Base-by-base conservation (phyloP, 2,113 vertebrate genomes). In the Typhlomys cinereus region DNA sequence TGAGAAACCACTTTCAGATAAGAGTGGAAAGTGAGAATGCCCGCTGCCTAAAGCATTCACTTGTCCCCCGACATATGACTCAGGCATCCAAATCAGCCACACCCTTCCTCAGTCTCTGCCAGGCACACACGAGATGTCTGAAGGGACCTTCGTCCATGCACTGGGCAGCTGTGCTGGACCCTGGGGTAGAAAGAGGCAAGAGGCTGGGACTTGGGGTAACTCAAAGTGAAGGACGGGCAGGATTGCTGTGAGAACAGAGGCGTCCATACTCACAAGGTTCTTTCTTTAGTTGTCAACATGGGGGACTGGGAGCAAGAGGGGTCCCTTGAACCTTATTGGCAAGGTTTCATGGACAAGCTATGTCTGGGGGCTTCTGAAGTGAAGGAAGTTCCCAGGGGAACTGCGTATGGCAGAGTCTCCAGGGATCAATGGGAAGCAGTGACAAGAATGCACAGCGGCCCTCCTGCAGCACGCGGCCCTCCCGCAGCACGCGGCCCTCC, bases 61-160 rank as follows among this genome's bases (percentile, higher is more conserved):
- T 39, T 89, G 88, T 91, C 81, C 54, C 41, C 46, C 90, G 75
- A 91, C 70, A 84, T 83, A 91, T 54, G 50, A 71, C 0, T 25
- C 52, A 74, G 61, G 61, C 84, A 92, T 66, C 81, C 36, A 17
- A 71, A 67, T 86, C 90, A 92, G 67, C 67, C 20, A 67, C 10
- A 15, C 11, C 21, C 23, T 89, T 79, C 70, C 64, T 88, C 34
- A 54, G 82, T 41, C 23, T 5, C 10, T 50, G 12, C 39, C 75
- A 76, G 76, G 66, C 88, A 73, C 34, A 90, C 46, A 17, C n/a
- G 54, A 36, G 62, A 69, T 64, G 36, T 50, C n/a, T 71, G 73
- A 89, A 71, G 34, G 48, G 75, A 67, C 1, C 15, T 87, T 67
- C 39, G 69, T 44, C 36, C 10, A 36, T 71, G 18, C 23, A 79